Evolutionary conservation across 2,888 invertebrate genomes (phyloP), one percentile per base, ranked within the genome.

Genomic region (Melikaiella ostensackeni): DNA sequence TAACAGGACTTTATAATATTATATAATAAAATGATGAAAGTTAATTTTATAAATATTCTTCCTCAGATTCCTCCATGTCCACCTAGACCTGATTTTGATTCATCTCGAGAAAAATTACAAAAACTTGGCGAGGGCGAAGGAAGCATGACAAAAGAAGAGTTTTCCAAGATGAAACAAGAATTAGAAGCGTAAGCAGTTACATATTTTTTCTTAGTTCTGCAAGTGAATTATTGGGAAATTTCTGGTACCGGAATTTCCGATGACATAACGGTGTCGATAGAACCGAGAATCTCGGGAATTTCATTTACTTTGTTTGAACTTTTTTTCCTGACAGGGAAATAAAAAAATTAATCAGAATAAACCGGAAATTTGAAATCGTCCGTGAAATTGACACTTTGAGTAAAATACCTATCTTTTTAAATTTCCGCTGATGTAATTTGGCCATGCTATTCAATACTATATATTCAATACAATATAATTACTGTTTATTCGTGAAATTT

Each of bases 121-220:
- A 96, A 98, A 76, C 93, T 99, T 30, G 99, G 99, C 0, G 99
- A 99, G 92, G 99, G 99, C 0, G 99, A 99, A 92, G 98, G 99
- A 1, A 98, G 98, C 6, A 98, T 99, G 95, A 99, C 99, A 0
- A 96, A 98, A 86, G 99, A 99, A 91, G 99, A 99, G 92, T 99
- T 99, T 91, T 95, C 96, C 76, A 99, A 99, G 93, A 99, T 99
- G 99, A 99, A 99, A 92, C 98, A 98, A 89, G 99, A 99, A 92
- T 92, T 99, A 38, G 99, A 99, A 93, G 99, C 98, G 98, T 99
- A 92, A 95, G 97, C 94, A 63, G 76, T 74, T 74, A 75, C 76
- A 21, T 11, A 2, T 35, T 50, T 13, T 46, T 57, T 42, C 42
- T 66, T 55, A 16, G 11, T 30, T 35, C 30, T 30, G 9, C 1